Evolutionary conservation across 2,797 vertebrate genomes (phyloP), one percentile per base, ranked within the genome.

Genomic region (Sebastes cheni): DNA sequence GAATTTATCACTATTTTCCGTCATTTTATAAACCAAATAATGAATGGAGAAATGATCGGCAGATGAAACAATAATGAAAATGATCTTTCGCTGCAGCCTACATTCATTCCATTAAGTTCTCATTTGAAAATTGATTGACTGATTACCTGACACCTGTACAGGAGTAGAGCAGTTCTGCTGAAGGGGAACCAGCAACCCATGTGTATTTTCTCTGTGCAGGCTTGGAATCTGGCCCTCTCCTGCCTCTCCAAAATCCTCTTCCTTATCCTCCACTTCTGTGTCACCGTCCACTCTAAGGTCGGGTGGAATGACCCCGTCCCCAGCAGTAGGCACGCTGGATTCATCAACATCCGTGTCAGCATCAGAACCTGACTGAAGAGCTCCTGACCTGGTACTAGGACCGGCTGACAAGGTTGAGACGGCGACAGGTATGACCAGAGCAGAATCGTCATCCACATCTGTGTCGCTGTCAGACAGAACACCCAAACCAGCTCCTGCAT

Each of bases 401-500:
- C 22, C 3, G 4, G 32, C 14, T 30, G 85, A 65, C 77, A 60
- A 20, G 20, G 39, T 11, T 36, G 66, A 30, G 70, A 52, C 8
- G 13, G 18, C 59, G 60, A 32, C 36, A 61, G 87, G 76, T 62
- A 55, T 11, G 29, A 67, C 67, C 56, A 70, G 54, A 20, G 69
- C 67, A 46, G 27, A 78, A 11, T 88, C 52, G 0, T 90, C 91
- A 34, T 96, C 94, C 9, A 89, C 59, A 65, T 96, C 96, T 46
- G 95, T 95, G 83, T 96, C 95, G 46, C 95, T 96, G 87, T 96
- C 91, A 10, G 94, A 80, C 29, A 87, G 78, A 84, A 94, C 89
- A 36, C 78, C 86, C 55, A 92, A 56, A 64, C 73, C 74, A 32
- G 52, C 56, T 23, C 3, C 61, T 50, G 54, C 4, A 12, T 70